phyloP scores from a whole-genome alignment of 1,140 invertebrate genomes.

The Trichonephila clavata region DNA sequence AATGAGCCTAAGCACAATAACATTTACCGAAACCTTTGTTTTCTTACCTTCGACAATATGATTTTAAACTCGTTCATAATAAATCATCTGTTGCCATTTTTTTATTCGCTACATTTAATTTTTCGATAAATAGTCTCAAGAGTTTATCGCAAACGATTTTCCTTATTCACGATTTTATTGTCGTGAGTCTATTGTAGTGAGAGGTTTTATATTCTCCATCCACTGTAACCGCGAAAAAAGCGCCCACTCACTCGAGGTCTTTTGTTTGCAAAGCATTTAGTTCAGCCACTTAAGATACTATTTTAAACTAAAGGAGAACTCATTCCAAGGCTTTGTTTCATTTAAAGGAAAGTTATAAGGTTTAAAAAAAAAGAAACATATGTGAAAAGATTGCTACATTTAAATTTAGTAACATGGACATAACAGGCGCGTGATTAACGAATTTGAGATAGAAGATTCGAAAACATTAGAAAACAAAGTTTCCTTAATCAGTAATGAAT shows the following conservation, averaged over 20 bases:
- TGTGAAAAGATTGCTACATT: not conserved
- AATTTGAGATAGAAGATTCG: not conserved
- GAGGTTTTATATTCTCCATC: not conserved
- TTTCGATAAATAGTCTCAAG: not conserved
- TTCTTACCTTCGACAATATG: not conserved
- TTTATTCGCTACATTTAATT: not conserved
- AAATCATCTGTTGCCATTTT: not conserved
- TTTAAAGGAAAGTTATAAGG: not conserved
- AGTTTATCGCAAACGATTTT: conserved; percentile 13
- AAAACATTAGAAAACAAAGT: not conserved
- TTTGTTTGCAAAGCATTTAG: not conserved
- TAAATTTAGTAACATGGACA: conserved; percentile 24
- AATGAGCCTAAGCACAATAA: not conserved
- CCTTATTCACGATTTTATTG: conserved; percentile 21
- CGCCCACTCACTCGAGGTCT: not conserved
- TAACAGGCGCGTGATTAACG: not conserved
- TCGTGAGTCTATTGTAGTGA: not conserved
- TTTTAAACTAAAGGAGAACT: conserved; percentile 4
- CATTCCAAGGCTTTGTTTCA: not conserved
- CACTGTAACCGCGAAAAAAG: not conserved
- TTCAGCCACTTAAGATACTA: conserved; percentile 5
- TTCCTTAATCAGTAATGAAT: not conserved
- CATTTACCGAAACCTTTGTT: not conserved
- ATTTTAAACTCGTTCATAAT: not conserved
- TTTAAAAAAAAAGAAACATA: not conserved